Evolutionary conservation across 2,113 vertebrate species (phyloP).

Genomic region (Aspiorhynchus laticeps): DNA sequence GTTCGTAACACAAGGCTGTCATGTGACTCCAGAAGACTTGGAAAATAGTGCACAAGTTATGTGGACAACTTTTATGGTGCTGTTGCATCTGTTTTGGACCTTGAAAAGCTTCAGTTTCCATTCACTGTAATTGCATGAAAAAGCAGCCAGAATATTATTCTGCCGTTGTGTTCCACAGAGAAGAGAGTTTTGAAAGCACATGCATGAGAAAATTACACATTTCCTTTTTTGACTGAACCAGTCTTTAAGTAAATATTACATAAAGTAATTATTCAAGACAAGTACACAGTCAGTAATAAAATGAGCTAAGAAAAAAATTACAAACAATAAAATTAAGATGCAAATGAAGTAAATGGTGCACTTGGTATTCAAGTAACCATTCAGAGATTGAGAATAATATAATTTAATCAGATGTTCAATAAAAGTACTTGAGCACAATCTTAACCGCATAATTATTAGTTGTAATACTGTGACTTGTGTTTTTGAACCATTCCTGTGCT

Average conservation of each 20-base stretch:
- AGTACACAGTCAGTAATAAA: background rate
- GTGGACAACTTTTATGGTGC: background rate
- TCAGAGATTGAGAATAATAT: background rate
- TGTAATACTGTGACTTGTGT: background rate
- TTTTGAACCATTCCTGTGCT: background rate
- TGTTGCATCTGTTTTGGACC: background rate
- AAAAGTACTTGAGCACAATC: background rate
- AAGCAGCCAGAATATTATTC: background rate
- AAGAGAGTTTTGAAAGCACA: background rate
- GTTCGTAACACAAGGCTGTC: background rate
- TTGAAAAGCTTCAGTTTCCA: background rate
- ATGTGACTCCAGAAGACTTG: background rate
- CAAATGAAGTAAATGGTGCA: background rate
- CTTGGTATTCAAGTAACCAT: background rate
- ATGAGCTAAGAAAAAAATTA: background rate
- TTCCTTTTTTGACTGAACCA: background rate
- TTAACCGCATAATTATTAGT: background rate
- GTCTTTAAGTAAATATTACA: conserved; percentile 1
- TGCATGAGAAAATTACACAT: background rate
- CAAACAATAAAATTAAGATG: background rate
- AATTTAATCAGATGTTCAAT: background rate
- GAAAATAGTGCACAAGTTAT: background rate
- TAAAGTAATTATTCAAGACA: conserved; percentile 6
- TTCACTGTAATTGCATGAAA: conserved; percentile 2
- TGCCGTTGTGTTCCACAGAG: background rate